Percentiles rank a stretch among this genome's conserved stretches.
Conservation (phyloP, 2,113 vertebrate genomes). For the Pycnonotus jocosus region DNA sequence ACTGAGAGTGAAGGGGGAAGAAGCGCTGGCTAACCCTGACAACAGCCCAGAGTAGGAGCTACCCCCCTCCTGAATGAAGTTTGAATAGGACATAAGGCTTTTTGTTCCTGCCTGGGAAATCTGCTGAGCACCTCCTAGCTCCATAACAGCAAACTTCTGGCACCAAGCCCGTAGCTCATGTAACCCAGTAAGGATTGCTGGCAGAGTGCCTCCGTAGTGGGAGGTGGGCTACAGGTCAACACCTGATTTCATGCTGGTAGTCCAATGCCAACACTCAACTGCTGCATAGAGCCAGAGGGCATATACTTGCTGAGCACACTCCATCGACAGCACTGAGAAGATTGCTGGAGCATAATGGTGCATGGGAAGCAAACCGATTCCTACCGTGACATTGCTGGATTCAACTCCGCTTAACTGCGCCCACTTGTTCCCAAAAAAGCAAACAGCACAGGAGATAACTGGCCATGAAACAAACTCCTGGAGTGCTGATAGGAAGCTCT, state of each 20-base stretch:
- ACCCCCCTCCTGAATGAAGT: not conserved
- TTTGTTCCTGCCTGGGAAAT: not conserved
- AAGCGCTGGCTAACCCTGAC: not conserved
- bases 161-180: not conserved
- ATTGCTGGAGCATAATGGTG: not conserved
- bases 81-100: not conserved
- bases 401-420: not conserved
- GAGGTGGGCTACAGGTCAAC: conserved; percentile 12
- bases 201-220: not conserved
- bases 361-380: not conserved
- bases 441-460: not conserved
- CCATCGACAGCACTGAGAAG: not conserved
- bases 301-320: not conserved
- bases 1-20: not conserved
- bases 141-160: not conserved
- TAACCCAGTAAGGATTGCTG: not conserved
- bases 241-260: conserved; percentile 31
- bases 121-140: not conserved
- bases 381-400: not conserved
- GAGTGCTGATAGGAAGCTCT: not conserved
- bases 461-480: not conserved
- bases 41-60: not conserved
- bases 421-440: not conserved
- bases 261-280: not conserved
- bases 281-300: not conserved